Percentiles rank a stretch among this genome's conserved stretches.
These are phyloP conservation scores for Python bivittatus DNA, from an alignment of 2,113 vertebrate genomes.

Conservation along the genomic window DNA sequence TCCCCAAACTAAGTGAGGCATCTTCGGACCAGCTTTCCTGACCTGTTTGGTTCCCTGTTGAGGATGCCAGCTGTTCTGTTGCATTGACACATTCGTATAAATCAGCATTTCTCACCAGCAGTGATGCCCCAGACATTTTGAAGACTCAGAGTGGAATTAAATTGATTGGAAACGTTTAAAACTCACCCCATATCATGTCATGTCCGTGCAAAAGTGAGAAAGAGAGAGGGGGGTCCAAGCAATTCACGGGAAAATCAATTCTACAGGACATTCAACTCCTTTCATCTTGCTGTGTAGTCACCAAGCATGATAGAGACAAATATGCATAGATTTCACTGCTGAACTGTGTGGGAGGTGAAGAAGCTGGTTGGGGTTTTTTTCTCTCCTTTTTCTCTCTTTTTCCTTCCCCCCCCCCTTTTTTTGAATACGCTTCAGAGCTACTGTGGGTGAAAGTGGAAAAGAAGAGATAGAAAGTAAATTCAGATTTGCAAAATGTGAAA, in stretches of 20 bases:
- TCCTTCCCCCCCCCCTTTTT: slow-evolving; percentile 28
- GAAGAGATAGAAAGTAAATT: slow-evolving; percentile 15
- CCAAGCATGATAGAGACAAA: slow-evolving; percentile 67
- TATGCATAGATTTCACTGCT: slow-evolving; percentile 66
- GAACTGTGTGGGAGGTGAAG: slow-evolving; percentile 75
- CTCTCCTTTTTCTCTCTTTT: not conserved
- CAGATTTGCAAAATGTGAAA: not conserved
- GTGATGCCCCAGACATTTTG: slow-evolving; percentile 70
- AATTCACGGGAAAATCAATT: slow-evolving; percentile 54
- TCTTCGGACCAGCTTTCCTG: slow-evolving; percentile 63
- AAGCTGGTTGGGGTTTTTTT: slow-evolving; percentile 3
- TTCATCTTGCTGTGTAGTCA: slow-evolving; percentile 65
- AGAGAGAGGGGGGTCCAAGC: slow-evolving; percentile 16
- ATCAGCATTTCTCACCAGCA: slow-evolving; percentile 70
- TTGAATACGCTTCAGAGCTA: slow-evolving; percentile 67
- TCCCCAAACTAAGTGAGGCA: slow-evolving; percentile 73
- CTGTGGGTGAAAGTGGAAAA: slow-evolving; percentile 58
- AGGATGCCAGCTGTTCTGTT: slow-evolving; percentile 62
- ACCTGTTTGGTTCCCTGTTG: slow-evolving; percentile 61
- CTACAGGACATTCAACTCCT: slow-evolving; percentile 49
- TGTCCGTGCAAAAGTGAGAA: slow-evolving; percentile 33
- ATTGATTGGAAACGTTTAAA: slow-evolving; percentile 53
- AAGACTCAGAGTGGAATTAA: slow-evolving; percentile 52
- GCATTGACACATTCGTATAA: slow-evolving; percentile 62
- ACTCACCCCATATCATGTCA: slow-evolving; percentile 43